A percentile compares a stretch with the other conserved stretches of the same genome.
phyloP scores from a whole-genome alignment of 2,113 vertebrate genomes.

The Catagonus wagneri region DNA sequence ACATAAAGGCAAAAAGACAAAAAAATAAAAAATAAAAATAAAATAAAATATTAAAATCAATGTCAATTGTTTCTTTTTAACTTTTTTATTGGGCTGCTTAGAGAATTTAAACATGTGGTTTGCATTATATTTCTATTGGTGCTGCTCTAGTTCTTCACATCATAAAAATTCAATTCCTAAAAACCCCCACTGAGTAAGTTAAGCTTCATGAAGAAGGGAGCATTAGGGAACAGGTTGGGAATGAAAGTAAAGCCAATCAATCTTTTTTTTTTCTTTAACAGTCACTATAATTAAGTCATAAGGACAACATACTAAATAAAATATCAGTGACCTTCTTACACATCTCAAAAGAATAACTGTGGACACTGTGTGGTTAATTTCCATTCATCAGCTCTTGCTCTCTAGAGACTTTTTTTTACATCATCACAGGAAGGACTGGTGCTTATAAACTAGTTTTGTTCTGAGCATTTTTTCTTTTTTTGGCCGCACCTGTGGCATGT shows the following conservation, averaged over 20 bases:
- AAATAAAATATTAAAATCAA: background rate
- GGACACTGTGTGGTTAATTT: background rate
- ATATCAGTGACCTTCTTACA: background rate
- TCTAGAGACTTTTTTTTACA: background rate
- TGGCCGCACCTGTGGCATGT: no score
- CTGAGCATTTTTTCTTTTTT: background rate
- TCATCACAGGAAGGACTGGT: slow-evolving; percentile 48
- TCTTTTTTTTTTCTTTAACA: slow-evolving; percentile 20
- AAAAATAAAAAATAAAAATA: background rate
- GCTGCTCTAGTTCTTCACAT: background rate
- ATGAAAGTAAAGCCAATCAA: slow-evolving; percentile 18
- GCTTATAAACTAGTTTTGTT: slow-evolving; percentile 48
- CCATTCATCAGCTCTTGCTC: background rate
- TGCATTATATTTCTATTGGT: slow-evolving; percentile 42
- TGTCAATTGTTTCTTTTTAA: background rate
- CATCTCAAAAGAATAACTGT: slow-evolving; percentile 46
- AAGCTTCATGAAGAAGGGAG: slow-evolving; percentile 7
- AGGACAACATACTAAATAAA: slow-evolving; percentile 59
- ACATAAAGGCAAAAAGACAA: no score
- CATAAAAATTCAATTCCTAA: slow-evolving; percentile 47
- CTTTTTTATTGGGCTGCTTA: slow-evolving; percentile 33
- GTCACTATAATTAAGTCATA: slow-evolving; percentile 59
- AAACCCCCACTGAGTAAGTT: background rate
- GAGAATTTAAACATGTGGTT: background rate
- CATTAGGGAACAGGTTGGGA: background rate